Conservation (phyloP, 2,888 invertebrate species). For the Aphodius sticticus region DNA sequence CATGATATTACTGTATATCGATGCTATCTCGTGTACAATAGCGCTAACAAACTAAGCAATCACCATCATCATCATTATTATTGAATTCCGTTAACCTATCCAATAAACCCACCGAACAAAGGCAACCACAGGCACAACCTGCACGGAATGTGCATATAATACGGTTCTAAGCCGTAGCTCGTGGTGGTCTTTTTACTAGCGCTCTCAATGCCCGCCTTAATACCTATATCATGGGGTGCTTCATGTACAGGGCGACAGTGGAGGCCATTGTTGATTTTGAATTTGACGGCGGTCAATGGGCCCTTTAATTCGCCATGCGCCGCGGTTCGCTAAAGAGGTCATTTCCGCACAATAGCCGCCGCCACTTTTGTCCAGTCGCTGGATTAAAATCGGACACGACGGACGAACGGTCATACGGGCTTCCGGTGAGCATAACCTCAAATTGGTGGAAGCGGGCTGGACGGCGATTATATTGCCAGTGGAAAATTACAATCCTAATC, state of each 20-base stretch:
- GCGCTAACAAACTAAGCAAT: background rate
- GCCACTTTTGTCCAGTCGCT: background rate
- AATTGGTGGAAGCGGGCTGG: background rate
- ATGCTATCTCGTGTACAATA: too few relatives aligned
- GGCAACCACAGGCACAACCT: background rate
- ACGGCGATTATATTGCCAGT: background rate
- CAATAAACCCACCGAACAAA: background rate
- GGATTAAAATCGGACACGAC: background rate
- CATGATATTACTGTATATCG: background rate
- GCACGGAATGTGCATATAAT: background rate
- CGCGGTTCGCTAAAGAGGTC: background rate
- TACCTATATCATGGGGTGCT: background rate
- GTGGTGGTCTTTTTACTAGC: background rate
- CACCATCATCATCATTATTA: background rate
- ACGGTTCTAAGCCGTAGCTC: background rate
- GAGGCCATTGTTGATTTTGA: background rate
- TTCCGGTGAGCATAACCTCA: background rate
- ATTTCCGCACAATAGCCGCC: background rate
- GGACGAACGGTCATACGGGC: background rate
- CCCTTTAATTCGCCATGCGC: background rate
- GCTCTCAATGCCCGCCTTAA: background rate
- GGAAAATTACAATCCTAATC: background rate
- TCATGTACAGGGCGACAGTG: background rate
- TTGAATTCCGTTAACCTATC: background rate
- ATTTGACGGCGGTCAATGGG: background rate